These are phyloP conservation scores for Atherinosoma microstoma DNA, from an alignment of 2,797 vertebrate genomes.

Conservation along the genomic window DNA sequence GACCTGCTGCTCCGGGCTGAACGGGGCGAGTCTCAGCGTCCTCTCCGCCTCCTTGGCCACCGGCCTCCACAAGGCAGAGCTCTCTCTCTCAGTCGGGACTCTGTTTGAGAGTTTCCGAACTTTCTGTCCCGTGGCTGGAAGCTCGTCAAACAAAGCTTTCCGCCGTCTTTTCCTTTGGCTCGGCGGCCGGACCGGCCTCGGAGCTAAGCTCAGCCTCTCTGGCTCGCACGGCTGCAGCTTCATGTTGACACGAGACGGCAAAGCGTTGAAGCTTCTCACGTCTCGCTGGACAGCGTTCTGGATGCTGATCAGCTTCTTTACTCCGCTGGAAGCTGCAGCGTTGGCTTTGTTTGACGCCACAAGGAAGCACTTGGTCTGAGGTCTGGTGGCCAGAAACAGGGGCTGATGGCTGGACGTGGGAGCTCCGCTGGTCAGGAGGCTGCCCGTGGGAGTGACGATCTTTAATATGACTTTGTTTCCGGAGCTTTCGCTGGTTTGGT, in stretches of 20 bases:
- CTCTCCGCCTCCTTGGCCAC: conserved; percentile 89
- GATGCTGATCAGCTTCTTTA: conserved; percentile 68
- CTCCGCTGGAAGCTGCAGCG: conserved; percentile 57
- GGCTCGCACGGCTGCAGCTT: conserved; percentile 48
- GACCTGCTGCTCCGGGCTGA: conserved; percentile 90
- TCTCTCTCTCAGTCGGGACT: conserved; percentile 84
- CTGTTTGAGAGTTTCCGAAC: conserved; percentile 85
- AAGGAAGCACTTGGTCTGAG: conserved; percentile 83
- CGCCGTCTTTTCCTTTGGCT: conserved; percentile 88
- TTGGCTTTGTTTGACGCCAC: conserved; percentile 79
- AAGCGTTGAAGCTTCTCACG: conserved; percentile 53
- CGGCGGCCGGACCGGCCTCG: conserved; percentile 74
- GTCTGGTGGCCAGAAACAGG: conserved; percentile 80
- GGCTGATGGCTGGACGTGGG: conserved; percentile 72
- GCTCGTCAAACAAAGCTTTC: conserved; percentile 86
- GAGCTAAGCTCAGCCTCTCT: conserved; percentile 67
- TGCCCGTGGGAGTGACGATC: conserved; percentile 77
- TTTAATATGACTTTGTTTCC: conserved; percentile 85
- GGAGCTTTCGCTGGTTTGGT: conserved; percentile 64
- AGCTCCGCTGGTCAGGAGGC: conserved; percentile 70
- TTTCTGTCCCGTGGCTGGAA: conserved; percentile 83
- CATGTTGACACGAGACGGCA: conserved; percentile 49
- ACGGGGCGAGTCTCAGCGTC: conserved; percentile 90
- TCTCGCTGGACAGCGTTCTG: conserved; percentile 65
- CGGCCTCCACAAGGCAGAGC: conserved; percentile 79